phyloP scores from a whole-genome alignment of 2,797 vertebrate genomes.

The Apogon talboti region DNA sequence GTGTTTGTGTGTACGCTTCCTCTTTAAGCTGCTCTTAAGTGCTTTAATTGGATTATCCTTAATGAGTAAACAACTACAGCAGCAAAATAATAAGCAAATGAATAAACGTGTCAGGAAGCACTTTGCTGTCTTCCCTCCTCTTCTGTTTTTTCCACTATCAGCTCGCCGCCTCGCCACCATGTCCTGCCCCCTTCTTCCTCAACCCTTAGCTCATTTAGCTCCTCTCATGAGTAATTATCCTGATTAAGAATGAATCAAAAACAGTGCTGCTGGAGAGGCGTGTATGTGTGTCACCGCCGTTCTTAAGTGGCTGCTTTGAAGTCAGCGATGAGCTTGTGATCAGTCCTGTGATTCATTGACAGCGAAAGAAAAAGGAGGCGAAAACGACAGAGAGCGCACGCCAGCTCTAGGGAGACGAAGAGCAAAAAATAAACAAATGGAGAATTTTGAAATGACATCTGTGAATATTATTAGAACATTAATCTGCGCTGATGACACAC shows the following conservation, averaged over 20 bases:
- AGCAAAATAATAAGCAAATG: slow-evolving; percentile 72
- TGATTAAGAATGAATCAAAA: slow-evolving; percentile 68
- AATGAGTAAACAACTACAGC: slow-evolving; percentile 81
- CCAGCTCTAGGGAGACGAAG: slow-evolving; percentile 27
- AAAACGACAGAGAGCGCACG: slow-evolving; percentile 28
- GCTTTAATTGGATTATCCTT: slow-evolving; percentile 83
- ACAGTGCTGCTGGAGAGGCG: slow-evolving; percentile 48
- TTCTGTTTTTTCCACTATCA: slow-evolving; percentile 9
- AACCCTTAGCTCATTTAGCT: slow-evolving; percentile 59
- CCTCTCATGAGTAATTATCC: slow-evolving; percentile 74
- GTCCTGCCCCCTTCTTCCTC: slow-evolving; percentile 46
- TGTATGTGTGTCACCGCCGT: slow-evolving; percentile 54
- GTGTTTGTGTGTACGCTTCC: slow-evolving; percentile 30
- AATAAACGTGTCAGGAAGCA: slow-evolving; percentile 65
- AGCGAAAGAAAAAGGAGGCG: slow-evolving; percentile 34
- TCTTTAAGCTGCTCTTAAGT: slow-evolving; percentile 75
- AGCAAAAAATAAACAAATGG: slow-evolving; percentile 73
- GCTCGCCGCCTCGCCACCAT: slow-evolving; percentile 1
- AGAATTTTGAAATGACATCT: slow-evolving; percentile 75
- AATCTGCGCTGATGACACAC: slow-evolving; percentile 76
- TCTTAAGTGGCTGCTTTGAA: slow-evolving; percentile 76
- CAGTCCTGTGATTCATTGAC: slow-evolving; percentile 69
- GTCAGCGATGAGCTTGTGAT: slow-evolving; percentile 62
- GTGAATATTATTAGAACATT: slow-evolving; percentile 78
- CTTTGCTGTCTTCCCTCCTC: slow-evolving; percentile 27